Conservation (phyloP, 2,797 vertebrate genomes). For the Micropoecilia bifurca region DNA sequence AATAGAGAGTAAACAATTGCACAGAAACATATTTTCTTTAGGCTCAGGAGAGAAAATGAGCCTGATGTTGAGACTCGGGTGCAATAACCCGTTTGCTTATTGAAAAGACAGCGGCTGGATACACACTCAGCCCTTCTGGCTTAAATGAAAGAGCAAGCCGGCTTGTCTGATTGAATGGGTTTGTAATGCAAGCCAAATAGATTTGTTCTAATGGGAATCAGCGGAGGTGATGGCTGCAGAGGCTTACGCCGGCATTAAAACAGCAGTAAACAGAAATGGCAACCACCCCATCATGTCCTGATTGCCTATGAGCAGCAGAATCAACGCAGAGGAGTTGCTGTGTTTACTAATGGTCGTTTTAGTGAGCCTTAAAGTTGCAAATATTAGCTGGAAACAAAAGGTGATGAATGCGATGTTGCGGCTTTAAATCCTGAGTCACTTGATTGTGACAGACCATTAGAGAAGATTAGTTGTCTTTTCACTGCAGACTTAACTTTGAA, state of each 20-base stretch:
- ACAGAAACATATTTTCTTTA: slow-evolving; percentile 34
- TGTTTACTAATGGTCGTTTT: slow-evolving; percentile 62
- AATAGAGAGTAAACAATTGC: slow-evolving; percentile 45
- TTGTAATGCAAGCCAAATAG: slow-evolving; percentile 77
- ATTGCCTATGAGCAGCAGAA: slow-evolving; percentile 58
- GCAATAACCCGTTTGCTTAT: slow-evolving; percentile 67
- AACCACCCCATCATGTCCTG: slow-evolving; percentile 47
- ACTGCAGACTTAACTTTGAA: neutral
- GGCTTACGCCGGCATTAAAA: slow-evolving; percentile 56
- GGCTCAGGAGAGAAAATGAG: slow-evolving; percentile 54
- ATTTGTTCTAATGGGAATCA: slow-evolving; percentile 76
- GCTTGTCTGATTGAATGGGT: slow-evolving; percentile 72
- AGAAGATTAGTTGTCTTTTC: neutral
- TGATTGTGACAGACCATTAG: neutral
- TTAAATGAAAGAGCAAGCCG: slow-evolving; percentile 59
- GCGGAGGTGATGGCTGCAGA: slow-evolving; percentile 58
- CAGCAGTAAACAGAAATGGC: slow-evolving; percentile 45
- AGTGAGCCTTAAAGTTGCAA: slow-evolving; percentile 49
- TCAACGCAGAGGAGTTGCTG: slow-evolving; percentile 43
- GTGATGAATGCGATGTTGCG: neutral
- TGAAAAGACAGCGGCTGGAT: slow-evolving; percentile 59
- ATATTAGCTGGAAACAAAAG: slow-evolving; percentile 1
- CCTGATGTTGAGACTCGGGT: slow-evolving; percentile 58
- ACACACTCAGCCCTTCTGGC: slow-evolving; percentile 59
- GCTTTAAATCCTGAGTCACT: slow-evolving; percentile 1